These are phyloP conservation scores for Zaprionus inermis DNA, from an alignment of 1,140 invertebrate species.

Conservation along the genomic window DNA sequence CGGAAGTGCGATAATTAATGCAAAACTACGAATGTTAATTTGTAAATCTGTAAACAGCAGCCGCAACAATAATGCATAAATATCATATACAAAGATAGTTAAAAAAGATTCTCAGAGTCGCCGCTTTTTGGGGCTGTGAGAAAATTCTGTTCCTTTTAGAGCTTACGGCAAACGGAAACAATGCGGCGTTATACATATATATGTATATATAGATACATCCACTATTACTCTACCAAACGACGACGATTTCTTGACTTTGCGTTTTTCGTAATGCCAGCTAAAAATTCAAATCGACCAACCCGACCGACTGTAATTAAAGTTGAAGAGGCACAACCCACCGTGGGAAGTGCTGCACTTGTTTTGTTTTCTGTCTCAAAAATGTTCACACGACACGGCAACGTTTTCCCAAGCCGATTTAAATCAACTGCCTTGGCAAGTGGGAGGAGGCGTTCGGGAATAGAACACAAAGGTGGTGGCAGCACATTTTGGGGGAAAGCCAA, in stretches of 20 bases:
- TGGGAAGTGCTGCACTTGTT: conserved; percentile 78
- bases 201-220: conserved; percentile 5
- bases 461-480: not conserved
- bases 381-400: conserved; percentile 71
- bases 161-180: conserved; percentile 68
- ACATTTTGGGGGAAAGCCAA: conserved; percentile 17
- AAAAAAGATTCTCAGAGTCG: conserved; percentile 59
- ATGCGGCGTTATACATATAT: conserved; percentile 58
- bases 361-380: conserved; percentile 61
- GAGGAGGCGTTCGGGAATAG: not conserved
- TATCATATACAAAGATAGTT: conserved; percentile 66
- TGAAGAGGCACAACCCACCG: conserved; percentile 56
- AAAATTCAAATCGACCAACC: conserved; percentile 60
- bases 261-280: conserved; percentile 58
- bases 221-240: conserved; percentile 3
- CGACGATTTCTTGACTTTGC: conserved; percentile 63
- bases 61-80: conserved; percentile 68
- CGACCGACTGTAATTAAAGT: conserved; percentile 77
- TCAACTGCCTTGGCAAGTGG: conserved; percentile 15
- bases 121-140: conserved; percentile 73
- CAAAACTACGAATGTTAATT: conserved; percentile 75
- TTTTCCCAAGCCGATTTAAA: conserved; percentile 75
- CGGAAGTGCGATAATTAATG: conserved; percentile 80
- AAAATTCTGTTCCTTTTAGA: conserved; percentile 70
- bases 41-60: conserved; percentile 68